A percentile compares a stretch with the other conserved stretches of the same genome.
These are phyloP conservation scores for Phenganax marumi DNA, from an alignment of 92 coral and sea anemone species.

Conservation along the genomic window DNA sequence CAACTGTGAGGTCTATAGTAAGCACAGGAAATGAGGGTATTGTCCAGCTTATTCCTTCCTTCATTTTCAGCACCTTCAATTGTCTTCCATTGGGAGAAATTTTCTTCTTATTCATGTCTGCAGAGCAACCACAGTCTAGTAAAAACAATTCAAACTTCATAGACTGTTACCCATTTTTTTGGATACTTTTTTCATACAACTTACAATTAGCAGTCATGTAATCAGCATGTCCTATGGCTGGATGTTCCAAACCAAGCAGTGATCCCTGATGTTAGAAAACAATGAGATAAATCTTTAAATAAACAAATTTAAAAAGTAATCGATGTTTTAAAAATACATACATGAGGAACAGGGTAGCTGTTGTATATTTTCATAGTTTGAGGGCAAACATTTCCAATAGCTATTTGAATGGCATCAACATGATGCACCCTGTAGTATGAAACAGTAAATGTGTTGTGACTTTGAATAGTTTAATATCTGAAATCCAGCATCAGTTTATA, in stretches of 20 bases:
- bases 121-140: too few relatives aligned
- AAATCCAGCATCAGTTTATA: too few relatives aligned
- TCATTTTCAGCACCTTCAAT: background rate
- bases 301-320: background rate
- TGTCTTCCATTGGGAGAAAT: slow-evolving; percentile 13
- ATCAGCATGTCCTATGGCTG: too few relatives aligned
- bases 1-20: background rate
- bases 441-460: background rate
- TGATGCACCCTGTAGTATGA: background rate
- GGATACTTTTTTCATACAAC: too few relatives aligned
- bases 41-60: slow-evolving; percentile 33
- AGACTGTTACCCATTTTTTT: too few relatives aligned
- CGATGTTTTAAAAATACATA: background rate
- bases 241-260: too few relatives aligned
- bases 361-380: slow-evolving; percentile 15
- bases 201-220: too few relatives aligned
- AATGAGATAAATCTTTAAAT: too few relatives aligned
- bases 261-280: too few relatives aligned
- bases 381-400: slow-evolving; percentile 34
- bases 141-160: too few relatives aligned
- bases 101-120: background rate
- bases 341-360: background rate
- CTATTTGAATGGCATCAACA: slow-evolving; percentile 28
- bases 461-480: too few relatives aligned
- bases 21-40: slow-evolving; percentile 36